phyloP scores from a whole-genome alignment of 1,140 invertebrate genomes.

The Meloidogyne chitwoodi region DNA sequence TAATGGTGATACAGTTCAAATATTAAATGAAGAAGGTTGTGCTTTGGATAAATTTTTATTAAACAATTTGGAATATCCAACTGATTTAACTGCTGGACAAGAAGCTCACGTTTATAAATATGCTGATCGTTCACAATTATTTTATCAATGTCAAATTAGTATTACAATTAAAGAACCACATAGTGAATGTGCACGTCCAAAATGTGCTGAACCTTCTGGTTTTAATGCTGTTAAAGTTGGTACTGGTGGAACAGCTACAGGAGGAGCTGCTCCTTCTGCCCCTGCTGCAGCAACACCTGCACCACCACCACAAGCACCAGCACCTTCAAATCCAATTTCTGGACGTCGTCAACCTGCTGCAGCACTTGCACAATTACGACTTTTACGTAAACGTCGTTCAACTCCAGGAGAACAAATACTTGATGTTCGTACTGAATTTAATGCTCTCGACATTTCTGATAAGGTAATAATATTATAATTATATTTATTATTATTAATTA shows the following conservation, averaged over 20 bases:
- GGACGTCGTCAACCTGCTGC: conserved; percentile 5
- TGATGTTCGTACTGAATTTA: conserved; percentile 56
- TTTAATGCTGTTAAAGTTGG: conserved; percentile 55
- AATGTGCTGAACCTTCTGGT: conserved; percentile 54
- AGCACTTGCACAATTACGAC: conserved; percentile 46
- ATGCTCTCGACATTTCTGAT: conserved; percentile 50
- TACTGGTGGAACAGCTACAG: conserved; percentile 30
- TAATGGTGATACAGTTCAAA: conserved; percentile 59
- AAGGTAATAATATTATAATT: not conserved
- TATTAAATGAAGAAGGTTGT: conserved; percentile 58
- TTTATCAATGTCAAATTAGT: conserved; percentile 60
- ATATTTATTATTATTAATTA: not conserved
- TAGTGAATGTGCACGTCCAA: conserved; percentile 54
- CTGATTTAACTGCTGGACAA: conserved; percentile 56
- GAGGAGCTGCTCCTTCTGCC: conserved; percentile 24
- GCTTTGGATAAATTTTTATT: conserved; percentile 58
- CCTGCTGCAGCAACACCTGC: conserved; percentile 17
- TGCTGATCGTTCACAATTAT: conserved; percentile 56
- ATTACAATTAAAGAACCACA: conserved; percentile 60
- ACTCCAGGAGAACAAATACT: conserved; percentile 45
- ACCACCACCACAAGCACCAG: not conserved
- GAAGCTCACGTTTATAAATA: conserved; percentile 61
- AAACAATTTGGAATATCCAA: conserved; percentile 59
- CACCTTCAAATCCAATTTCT: not conserved
- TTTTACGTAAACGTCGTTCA: conserved; percentile 49